Evolutionary conservation across 2,888 invertebrate species (phyloP), one percentile per base, ranked within the genome.

Genomic region (Latrodectus hesperus): DNA sequence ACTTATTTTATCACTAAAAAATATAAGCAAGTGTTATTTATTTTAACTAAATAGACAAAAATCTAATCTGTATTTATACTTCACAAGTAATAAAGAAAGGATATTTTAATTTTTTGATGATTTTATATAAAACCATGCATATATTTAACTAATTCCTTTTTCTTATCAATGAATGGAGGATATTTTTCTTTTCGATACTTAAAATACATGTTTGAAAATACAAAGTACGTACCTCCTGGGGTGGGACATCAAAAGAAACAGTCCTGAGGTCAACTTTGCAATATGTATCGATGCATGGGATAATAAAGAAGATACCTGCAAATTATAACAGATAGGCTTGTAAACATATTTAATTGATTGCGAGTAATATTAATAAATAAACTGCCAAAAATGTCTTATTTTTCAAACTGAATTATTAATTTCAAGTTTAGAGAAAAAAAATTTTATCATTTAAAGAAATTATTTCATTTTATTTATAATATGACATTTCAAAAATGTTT

Each of bases 251-350:
- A 92, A 99, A 99, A 0, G 98, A 98, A 0, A 98, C 95, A 6
- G 98, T 98, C 73, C 99, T 95, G 89, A 99, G 94, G 92, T 99
- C 99, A 51, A 99, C 98, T 90, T 98, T 95, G 60, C 97, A 96
- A 92, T 98, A 99, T 73, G 96, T 96, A 92, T 98, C 99, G 91
- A 99, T 97, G 93, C 98, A 99, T 0, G 99, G 99, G 90, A 99
- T 93, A 89, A 98, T 97, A 94, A 99, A 99, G 93, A 99, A 98
- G 91, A 99, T 98, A 84, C 98, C 98, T 98, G 93, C 91, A 92
- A 74, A 38, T 38, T 38, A 38, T 6, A 6, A 53, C 1, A 79
- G 51, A 80, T 64, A 51, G 11, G n/a, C 22, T 11, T 9, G 0
- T 22, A 10, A 17, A 26, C 0, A 26, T 70, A 17, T n/a, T 14